phyloP scores from a whole-genome alignment of 2,888 invertebrate species.

The Tachina grossa region DNA sequence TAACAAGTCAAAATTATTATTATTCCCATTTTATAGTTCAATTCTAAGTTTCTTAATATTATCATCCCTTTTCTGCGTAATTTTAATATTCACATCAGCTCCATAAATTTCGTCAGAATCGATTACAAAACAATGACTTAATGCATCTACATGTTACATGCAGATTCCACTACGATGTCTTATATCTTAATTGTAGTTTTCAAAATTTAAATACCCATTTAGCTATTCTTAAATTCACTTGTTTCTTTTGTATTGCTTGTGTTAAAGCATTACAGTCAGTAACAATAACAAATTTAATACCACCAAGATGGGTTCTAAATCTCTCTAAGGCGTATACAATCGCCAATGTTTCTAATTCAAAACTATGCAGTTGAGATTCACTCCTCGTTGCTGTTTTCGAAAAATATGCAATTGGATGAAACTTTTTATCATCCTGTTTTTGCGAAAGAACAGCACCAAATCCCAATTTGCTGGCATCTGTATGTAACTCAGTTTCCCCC shows the following conservation, averaged over 20 bases:
- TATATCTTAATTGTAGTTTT: conserved; percentile 62
- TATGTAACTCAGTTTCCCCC: conserved; percentile 53
- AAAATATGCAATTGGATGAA: conserved; percentile 56
- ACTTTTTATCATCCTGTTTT: conserved; percentile 47
- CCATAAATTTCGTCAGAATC: no score
- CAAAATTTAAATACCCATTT: conserved; percentile 56
- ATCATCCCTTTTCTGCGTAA: no score
- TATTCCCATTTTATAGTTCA: no score
- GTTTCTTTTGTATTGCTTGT: conserved; percentile 40
- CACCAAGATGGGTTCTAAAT: conserved; percentile 61
- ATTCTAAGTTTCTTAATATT: no score
- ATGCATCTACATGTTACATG: conserved; percentile 63
- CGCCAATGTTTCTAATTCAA: conserved; percentile 71
- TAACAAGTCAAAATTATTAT: no score
- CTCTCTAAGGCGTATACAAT: neutral
- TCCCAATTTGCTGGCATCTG: conserved; percentile 46
- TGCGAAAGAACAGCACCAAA: conserved; percentile 59
- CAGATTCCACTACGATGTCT: conserved; percentile 27
- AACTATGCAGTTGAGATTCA: conserved; percentile 75
- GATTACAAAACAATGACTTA: conserved; percentile 24
- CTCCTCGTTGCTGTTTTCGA: conserved; percentile 28
- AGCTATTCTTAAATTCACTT: conserved; percentile 56
- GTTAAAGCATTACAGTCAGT: conserved; percentile 60
- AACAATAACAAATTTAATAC: conserved; percentile 58
- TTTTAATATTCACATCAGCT: no score